Evolutionary conservation across 2,888 invertebrate species (phyloP).

Genomic region (Allacma fusca): DNA sequence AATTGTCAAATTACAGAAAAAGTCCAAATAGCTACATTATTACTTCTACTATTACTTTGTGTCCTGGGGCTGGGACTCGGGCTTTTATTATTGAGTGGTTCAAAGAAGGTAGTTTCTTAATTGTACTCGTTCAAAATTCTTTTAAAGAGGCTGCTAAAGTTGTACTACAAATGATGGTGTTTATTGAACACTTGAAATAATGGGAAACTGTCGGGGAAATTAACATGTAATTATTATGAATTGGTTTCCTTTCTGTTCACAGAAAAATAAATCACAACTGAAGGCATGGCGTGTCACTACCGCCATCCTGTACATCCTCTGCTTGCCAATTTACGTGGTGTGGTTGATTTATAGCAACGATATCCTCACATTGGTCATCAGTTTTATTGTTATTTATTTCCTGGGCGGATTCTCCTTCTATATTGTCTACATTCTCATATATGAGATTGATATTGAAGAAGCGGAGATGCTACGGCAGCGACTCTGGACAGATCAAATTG

Average conservation of each 20-base stretch:
- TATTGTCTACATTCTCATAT: conserved; percentile 35
- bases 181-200: too few species aligned
- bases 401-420: conserved; percentile 37
- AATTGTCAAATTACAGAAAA: too few species aligned
- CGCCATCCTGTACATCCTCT: conserved; percentile 33
- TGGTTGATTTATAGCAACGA: conserved; percentile 38
- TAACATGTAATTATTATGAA: too few species aligned
- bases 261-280: conserved; percentile 26
- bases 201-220: too few species aligned
- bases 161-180: too few species aligned
- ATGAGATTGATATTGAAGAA: conserved; percentile 29
- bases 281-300: conserved; percentile 32
- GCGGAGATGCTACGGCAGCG: conserved; percentile 10
- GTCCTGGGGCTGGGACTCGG: conserved; percentile 37
- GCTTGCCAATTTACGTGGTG: conserved; percentile 27
- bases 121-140: neutral
- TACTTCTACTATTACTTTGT: conserved; percentile 32
- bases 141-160: too few species aligned
- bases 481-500: too few species aligned
- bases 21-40: conserved; percentile 29
- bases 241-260: too few species aligned
- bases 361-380: conserved; percentile 17
- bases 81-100: conserved; percentile 27
- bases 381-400: conserved; percentile 40
- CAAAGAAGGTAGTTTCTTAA: conserved; percentile 21